Base-by-base conservation (phyloP, 2,888 invertebrate species). In the Matsumyia berberina region DNA sequence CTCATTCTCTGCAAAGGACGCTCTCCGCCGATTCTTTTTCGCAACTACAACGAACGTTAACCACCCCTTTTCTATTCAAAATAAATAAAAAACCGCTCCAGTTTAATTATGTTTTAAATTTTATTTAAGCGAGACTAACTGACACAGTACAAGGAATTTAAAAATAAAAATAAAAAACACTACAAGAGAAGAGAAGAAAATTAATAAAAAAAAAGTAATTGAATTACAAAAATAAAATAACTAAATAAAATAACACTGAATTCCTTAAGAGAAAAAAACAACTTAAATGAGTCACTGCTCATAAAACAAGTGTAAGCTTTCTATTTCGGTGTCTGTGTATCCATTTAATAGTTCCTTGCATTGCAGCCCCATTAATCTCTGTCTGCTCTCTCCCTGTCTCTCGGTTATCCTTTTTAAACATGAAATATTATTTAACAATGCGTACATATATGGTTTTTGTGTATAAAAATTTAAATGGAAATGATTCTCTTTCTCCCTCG, bases 121-220 rank as follows among this genome's bases (percentile, higher is more conserved):
- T 78, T 78, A 73, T 83, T 83, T 67, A 79, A 79, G 55, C 42
- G 79, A 66, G 60, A 78, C 64, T 66, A 73, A 67, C 53, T 37
- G 66, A 62, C 78, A 81, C 81, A 64, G 62, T 73, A 79, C 83
- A 83, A 83, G 62, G 83, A 69, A 64, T 51, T 55, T 60, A 37
- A 58, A 70, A 37, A 72, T 60, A 37, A 58, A 70, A 37, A 72
- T 12, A 69, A 24, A 24, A 24, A 24, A 24, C 24, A 24, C 24
- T 24, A 24, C 35, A 53, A 15, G 31, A 33, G 8, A 35, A 5
- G 55, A 37, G 24, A 70, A 29, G 37, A 37, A 9, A 62, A 39
- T 44, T 11, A 42, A 49, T 35, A 74, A 60, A 69, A 46, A 55
- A 39, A 37, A 29, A 46, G 24, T 24, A 55, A 44, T 60, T 31